Conservation (phyloP, 2,888 invertebrate genomes). For the Hypsopygia costalis region DNA sequence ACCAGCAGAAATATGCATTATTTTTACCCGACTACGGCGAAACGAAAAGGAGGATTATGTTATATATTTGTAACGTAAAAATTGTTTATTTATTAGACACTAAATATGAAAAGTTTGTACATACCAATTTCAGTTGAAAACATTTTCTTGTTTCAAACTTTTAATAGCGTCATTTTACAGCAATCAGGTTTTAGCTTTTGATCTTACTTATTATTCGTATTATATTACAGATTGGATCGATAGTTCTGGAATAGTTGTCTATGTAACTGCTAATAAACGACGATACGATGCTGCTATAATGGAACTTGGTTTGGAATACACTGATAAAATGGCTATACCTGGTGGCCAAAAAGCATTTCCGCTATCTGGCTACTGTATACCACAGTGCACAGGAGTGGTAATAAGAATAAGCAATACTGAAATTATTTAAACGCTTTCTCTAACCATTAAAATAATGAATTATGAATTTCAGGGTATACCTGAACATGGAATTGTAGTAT, state of each 20-base stretch:
- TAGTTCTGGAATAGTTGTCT: conserved; percentile 93
- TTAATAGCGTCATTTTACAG: no score
- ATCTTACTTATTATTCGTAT: no score
- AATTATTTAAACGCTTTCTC: no score
- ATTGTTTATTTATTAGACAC: no score
- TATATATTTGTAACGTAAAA: no score
- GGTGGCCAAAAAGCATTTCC: conserved; percentile 89
- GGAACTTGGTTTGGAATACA: conserved; percentile 98
- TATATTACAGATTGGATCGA: conserved; percentile 86
- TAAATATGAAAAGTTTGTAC: no score
- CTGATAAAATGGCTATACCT: conserved; percentile 99
- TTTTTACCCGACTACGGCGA: no score
- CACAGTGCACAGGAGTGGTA: conserved; percentile 95
- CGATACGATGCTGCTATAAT: conserved; percentile 96
- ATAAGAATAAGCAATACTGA: conserved; percentile 17
- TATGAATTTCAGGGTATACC: conserved; percentile 84
- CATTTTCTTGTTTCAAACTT: no score
- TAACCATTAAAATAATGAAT: no score
- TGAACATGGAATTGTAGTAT: conserved; percentile 91
- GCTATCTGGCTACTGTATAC: conserved; percentile 93
- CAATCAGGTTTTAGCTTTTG: background rate
- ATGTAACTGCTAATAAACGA: conserved; percentile 87
- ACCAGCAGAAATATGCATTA: no score
- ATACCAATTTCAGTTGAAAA: no score
- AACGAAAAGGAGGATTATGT: no score